Evolutionary conservation across 2,888 invertebrate genomes (phyloP), one percentile per base, ranked within the genome.

Genomic region (Prenolepis imparis): DNA sequence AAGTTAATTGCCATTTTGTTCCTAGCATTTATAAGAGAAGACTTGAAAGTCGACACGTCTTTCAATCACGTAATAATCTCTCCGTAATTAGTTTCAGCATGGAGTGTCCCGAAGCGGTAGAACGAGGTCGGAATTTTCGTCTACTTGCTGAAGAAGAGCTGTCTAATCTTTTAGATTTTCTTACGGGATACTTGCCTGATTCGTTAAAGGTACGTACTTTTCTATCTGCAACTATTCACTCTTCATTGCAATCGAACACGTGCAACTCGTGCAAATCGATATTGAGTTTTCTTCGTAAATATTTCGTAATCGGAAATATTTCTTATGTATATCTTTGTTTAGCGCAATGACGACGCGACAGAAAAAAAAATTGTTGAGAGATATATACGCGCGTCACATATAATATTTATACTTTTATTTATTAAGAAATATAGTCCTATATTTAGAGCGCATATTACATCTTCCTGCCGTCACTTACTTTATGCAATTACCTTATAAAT

Each of bases 121-220:
- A 94, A 91, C 92, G 91, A 88, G 94, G 94, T 87, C 92, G 97
- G 96, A 97, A 98, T 96, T 98, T 98, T 96, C 97, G 97, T 96
- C 96, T 98, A 96, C 97, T 97, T 95, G 96, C 96, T 95, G 97
- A 97, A 96, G 97, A 97, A 95, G 98, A 98, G 96, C 96, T 98
- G 95, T 97, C 97, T 94, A 97, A 97, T 95, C 97, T 98, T 95
- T 96, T 97, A 95, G 97, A 97, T 95, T 96, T 97, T 95, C 96
- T 98, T 95, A 97, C 96, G 94, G 96, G 97, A 95, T 97, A 97
- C 96, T 96, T 98, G 95, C 98, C 98, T 94, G 97, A 98, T 95
- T 97, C 98, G 93, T 96, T 98, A 93, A 98, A 98, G 97, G 98
- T 98, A 96, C 18, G 77, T 44, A 59, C 3, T 12, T 21, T 44